These are phyloP conservation scores for Gyps fulvus DNA, from an alignment of 2,113 vertebrate species.

Conservation along the genomic window DNA sequence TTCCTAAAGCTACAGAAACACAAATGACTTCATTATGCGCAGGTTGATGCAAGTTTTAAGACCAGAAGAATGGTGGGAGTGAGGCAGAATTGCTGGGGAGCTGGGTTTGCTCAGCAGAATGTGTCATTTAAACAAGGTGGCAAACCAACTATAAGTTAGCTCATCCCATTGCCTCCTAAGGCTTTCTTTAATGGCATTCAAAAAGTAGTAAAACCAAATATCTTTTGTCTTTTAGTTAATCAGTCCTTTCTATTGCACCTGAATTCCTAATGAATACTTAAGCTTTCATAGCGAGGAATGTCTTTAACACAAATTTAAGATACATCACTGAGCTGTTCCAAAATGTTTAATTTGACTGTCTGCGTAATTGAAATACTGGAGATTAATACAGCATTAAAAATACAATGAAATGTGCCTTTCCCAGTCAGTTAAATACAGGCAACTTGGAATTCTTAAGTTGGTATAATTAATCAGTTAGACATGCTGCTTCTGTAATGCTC, in stretches of 20 bases:
- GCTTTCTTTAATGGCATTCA: background rate
- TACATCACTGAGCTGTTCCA: background rate
- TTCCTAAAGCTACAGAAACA: background rate
- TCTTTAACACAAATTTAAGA: conserved; percentile 8
- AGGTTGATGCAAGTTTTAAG: background rate
- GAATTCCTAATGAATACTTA: background rate
- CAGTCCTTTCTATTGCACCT: background rate
- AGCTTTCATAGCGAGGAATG: background rate
- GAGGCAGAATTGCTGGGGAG: background rate
- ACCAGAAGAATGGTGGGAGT: background rate
- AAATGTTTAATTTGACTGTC: conserved; percentile 60
- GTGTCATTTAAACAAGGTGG: background rate
- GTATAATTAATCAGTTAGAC: conserved; percentile 58
- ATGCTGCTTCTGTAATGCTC: conserved; percentile 31
- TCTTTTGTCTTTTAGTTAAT: background rate
- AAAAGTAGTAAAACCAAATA: background rate
- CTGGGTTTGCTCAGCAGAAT: background rate
- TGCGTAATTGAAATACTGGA: conserved; percentile 21
- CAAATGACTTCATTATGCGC: background rate
- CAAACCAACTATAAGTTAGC: background rate
- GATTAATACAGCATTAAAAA: conserved; percentile 61
- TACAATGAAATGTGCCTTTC: conserved; percentile 43
- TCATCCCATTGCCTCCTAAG: background rate
- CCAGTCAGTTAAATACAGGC: conserved; percentile 11
- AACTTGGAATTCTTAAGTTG: conserved; percentile 54